Percentiles rank a stretch among this genome's conserved stretches.
Conservation (phyloP, 2,113 vertebrate genomes). For the Erinaceus europaeus region DNA sequence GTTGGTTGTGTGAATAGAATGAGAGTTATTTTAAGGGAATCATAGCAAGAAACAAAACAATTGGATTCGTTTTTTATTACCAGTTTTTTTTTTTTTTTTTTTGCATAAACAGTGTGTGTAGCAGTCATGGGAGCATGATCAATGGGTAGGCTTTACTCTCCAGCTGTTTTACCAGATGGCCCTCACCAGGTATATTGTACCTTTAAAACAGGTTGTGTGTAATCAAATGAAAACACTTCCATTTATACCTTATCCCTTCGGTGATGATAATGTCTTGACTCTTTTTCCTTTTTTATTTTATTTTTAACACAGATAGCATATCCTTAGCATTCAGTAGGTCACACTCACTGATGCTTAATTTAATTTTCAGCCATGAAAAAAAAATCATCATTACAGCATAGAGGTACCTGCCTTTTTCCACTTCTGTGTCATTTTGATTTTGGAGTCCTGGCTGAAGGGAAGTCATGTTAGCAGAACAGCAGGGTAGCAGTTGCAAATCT, state of each 20-base stretch:
- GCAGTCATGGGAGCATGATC: neutral
- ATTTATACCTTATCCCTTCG: constrained; percentile 24
- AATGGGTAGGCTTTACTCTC: neutral
- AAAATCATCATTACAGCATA: too few relatives aligned
- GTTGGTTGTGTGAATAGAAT: constrained; percentile 5
- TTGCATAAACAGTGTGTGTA: neutral
- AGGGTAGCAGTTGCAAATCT: constrained; percentile 57
- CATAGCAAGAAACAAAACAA: constrained; percentile 44
- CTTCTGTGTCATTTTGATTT: constrained; percentile 58
- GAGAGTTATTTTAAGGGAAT: constrained; percentile 11
- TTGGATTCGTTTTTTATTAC: constrained; percentile 14
- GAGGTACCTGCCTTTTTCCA: neutral
- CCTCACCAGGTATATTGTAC: constrained; percentile 6
- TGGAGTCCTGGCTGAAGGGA: constrained; percentile 56
- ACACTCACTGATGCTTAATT: rapidly evolving
- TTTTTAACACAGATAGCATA: neutral
- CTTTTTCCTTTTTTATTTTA: neutral
- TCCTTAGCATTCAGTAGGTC: neutral
- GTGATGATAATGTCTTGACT: neutral
- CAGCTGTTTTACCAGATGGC: constrained; percentile 50
- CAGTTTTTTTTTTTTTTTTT: neutral
- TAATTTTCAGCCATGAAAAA: too few relatives aligned
- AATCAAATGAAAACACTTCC: neutral
- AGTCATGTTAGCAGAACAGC: constrained; percentile 55
- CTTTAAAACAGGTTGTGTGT: constrained; percentile 22